A percentile compares a stretch with the other conserved stretches of the same genome.
phyloP scores from a whole-genome alignment of 92 coral and sea anemone genomes.

The Epizoanthus ramosus region DNA sequence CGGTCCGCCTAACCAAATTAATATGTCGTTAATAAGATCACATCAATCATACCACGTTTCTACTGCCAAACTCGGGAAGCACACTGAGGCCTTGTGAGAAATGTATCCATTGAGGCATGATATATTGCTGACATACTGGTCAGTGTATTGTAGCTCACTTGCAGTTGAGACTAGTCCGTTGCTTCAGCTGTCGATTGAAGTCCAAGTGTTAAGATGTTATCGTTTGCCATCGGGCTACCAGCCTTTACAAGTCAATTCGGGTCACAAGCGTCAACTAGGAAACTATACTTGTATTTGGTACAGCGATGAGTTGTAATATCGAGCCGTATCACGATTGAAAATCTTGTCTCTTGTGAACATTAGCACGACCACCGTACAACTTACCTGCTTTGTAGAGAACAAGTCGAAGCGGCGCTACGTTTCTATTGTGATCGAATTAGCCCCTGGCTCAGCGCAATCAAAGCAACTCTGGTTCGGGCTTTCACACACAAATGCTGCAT shows the following conservation, averaged over 20 bases:
- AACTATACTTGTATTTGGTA: background rate
- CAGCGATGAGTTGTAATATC: background rate
- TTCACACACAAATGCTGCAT: conserved; percentile 33
- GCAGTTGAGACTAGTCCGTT: background rate
- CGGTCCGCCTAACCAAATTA: conserved; percentile 26
- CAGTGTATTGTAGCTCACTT: background rate
- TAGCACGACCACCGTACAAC: background rate
- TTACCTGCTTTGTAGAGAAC: conserved; percentile 19
- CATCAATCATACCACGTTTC: conserved; percentile 68
- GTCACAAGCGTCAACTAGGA: conserved; percentile 39
- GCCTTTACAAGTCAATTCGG: conserved; percentile 40
- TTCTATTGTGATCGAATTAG: background rate
- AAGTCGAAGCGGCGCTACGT: background rate
- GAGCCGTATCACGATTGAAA: background rate
- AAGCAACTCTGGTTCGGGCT: background rate
- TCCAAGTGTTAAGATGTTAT: conserved; percentile 9
- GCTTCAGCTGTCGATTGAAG: background rate
- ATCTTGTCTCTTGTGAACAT: background rate
- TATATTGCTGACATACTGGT: background rate
- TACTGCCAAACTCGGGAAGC: conserved; percentile 52
- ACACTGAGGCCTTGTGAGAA: conserved; percentile 25
- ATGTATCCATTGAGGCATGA: background rate
- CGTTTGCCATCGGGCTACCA: conserved; percentile 40
- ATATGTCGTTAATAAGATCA: conserved; percentile 58
- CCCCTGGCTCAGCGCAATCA: conserved; percentile 22